These are phyloP conservation scores for Ferrisia virgata DNA, from an alignment of 2,888 invertebrate species.

Conservation along the genomic window DNA sequence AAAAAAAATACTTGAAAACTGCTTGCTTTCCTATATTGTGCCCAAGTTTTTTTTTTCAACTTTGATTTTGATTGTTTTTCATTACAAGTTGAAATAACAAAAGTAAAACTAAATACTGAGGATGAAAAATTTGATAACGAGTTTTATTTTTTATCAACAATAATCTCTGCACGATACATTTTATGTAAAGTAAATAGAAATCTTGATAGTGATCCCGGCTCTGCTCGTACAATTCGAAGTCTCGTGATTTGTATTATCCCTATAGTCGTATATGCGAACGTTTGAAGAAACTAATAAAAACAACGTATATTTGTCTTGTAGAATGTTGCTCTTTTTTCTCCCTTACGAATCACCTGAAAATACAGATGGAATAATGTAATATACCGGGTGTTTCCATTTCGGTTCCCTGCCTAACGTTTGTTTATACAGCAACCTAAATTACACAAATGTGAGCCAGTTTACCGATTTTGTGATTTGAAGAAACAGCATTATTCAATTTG, in stretches of 20 bases:
- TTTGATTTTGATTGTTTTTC: slow-evolving; percentile 14
- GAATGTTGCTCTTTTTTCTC: not conserved
- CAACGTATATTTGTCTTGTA: not conserved
- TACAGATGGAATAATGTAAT: not conserved
- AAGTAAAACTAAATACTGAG: not conserved
- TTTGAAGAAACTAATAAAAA: not conserved
- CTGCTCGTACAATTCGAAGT: not conserved
- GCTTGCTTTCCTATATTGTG: not conserved
- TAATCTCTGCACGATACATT: not conserved
- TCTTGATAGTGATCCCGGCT: not conserved
- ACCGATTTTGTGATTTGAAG: not conserved
- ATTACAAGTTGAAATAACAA: not conserved
- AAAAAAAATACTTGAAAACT: not conserved
- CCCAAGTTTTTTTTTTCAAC: not conserved
- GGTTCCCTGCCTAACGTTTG: not conserved
- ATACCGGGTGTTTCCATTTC: not conserved
- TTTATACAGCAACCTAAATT: not conserved
- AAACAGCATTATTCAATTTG: not conserved
- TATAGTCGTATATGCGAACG: not conserved
- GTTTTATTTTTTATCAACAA: not conserved
- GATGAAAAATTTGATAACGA: not conserved
- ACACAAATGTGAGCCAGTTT: not conserved
- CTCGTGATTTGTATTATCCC: not conserved
- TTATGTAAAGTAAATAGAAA: not conserved
- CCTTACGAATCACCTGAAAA: not conserved